Base-by-base conservation (phyloP, 2,113 vertebrate genomes). In the Hydrolagus affinis region DNA sequence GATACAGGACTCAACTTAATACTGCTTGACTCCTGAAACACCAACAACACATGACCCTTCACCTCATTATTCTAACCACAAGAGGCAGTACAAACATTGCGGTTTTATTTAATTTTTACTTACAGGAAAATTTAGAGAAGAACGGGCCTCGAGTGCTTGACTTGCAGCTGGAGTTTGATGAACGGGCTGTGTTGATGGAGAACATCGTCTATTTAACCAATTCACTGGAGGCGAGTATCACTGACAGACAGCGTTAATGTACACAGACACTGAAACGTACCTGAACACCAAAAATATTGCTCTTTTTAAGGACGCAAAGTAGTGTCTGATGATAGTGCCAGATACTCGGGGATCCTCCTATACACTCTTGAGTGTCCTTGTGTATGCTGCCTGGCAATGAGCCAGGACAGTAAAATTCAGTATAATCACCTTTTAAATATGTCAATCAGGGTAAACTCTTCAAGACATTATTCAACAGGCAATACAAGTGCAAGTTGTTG, bases 121-220 rank as follows among this genome's bases (percentile, higher is more conserved):
- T 68, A 59, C 89, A 99, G 97, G 97, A 98, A 88, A 98, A 95
- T 87, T 92, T 99, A 88, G 96, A 97, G 92, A 98, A 98, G 89
- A 95, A 92, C 0, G 98, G 98, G 0, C 92, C 95, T 3, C 89
- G 92, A 85, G 95, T 97, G 85, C 91, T 99, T 88, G 96, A 99
- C 89, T 92, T 99, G 83, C 93, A 98, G 0, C 90, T 98, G 91
- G 97, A 98, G 90, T 99, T 98, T 88, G 96, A 99, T 77, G 98
- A 99, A 87, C 93, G 92, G 21, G 88, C 94, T 0, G 98, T 99
- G 70, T 93, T 99, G 60, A 90, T 93, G 92, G 97, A 99, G 88
- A 99, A 99, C 80, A 94, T 97, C 68, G 95, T 98, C 71, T 99
- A 98, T 80, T 78, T 99, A 87, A 98, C 96, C 76, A 99, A 98